Percentiles rank a stretch among this genome's conserved stretches.
These are phyloP conservation scores for Neomorphus geoffroyi DNA, from an alignment of 2,797 vertebrate genomes.

Conservation along the genomic window DNA sequence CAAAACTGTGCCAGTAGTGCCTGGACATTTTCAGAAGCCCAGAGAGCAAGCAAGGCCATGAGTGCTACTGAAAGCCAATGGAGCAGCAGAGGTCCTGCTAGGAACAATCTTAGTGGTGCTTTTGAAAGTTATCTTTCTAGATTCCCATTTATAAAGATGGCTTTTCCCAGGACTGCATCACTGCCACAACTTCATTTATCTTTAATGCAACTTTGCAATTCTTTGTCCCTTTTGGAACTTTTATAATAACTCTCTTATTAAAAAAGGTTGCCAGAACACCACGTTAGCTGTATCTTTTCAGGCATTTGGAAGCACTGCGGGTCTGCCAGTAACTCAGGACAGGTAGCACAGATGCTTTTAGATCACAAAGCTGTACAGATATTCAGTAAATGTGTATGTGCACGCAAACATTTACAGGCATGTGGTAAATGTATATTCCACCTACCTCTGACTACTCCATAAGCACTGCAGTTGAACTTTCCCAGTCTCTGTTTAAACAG, in stretches of 20 bases:
- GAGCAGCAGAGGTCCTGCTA: neutral
- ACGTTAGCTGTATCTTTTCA: neutral
- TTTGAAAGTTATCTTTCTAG: neutral
- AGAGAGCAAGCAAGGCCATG: neutral
- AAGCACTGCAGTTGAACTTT: neutral
- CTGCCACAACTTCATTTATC: neutral
- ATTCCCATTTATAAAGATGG: neutral
- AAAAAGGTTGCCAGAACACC: neutral
- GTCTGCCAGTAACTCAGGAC: neutral
- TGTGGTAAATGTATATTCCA: neutral
- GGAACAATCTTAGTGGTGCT: neutral
- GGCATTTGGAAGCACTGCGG: neutral
- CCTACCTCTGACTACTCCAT: neutral
- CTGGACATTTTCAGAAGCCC: neutral
- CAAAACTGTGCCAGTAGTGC: neutral
- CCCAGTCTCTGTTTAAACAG: neutral
- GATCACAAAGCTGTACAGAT: neutral
- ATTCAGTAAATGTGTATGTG: neutral
- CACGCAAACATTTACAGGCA: neutral
- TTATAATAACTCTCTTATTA: neutral
- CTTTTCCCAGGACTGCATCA: neutral
- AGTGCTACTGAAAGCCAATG: neutral
- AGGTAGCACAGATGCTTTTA: neutral
- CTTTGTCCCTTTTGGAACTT: neutral
- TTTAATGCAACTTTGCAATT: neutral